phyloP scores from a whole-genome alignment of 2,797 vertebrate species.

The Natrix natrix region DNA sequence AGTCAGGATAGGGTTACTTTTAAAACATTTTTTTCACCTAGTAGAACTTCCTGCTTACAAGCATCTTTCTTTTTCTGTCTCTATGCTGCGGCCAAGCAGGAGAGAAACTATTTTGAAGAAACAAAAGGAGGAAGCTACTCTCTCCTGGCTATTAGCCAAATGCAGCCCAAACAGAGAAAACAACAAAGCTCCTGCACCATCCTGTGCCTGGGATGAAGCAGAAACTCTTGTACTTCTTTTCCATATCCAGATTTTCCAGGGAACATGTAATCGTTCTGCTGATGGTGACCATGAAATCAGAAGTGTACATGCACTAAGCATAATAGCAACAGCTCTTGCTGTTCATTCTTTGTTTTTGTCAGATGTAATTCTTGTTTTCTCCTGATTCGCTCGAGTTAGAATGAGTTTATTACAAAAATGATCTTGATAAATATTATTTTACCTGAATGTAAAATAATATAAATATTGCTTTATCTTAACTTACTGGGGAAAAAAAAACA shows the following conservation, averaged over 20 bases:
- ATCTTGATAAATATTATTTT: neutral
- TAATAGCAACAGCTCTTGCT: neutral
- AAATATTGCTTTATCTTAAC: neutral
- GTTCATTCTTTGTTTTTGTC: neutral
- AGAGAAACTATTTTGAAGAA: slow-evolving; percentile 18
- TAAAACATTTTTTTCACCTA: neutral
- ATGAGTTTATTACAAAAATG: neutral
- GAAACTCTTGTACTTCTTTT: neutral
- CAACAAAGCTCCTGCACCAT: neutral
- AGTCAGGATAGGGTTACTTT: neutral
- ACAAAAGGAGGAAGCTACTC: slow-evolving; percentile 11
- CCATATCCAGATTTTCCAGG: neutral
- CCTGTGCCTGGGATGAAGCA: neutral
- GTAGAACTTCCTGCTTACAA: slow-evolving; percentile 20
- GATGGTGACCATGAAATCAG: neutral
- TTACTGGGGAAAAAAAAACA: neutral
- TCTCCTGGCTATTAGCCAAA: slow-evolving; percentile 2
- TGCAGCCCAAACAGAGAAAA: neutral
- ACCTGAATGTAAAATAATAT: neutral
- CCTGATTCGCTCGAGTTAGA: neutral
- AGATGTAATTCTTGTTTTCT: neutral
- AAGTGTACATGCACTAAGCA: neutral
- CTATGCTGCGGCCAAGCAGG: slow-evolving; percentile 1
- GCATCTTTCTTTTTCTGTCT: neutral
- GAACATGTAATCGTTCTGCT: neutral